phyloP scores from a whole-genome alignment of 2,888 invertebrate genomes.

The Drosophila percnosoma region DNA sequence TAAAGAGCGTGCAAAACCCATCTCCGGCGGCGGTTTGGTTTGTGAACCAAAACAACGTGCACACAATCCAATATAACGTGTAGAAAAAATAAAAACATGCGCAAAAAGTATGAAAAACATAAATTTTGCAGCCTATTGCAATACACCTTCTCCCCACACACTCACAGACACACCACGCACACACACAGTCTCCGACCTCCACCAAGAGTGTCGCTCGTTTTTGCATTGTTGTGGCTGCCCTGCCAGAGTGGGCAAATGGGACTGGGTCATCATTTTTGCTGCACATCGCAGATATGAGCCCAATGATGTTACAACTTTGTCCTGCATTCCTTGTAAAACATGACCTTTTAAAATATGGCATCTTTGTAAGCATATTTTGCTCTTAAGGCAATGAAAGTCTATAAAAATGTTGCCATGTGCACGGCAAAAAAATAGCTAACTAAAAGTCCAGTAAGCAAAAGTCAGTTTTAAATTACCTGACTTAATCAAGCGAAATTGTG shows the following conservation, averaged over 20 bases:
- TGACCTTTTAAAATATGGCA: background rate
- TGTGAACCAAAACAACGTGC: conserved; percentile 33
- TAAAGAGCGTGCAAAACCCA: background rate
- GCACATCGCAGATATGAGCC: conserved; percentile 10
- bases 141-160: background rate
- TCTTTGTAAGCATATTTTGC: conserved; percentile 5
- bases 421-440: background rate
- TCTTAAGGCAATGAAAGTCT: background rate
- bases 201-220: conserved; percentile 41
- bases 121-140: conserved; percentile 40
- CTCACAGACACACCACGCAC: background rate
- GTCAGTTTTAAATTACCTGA: background rate
- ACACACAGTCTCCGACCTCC: conserved; percentile 46
- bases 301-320: conserved; percentile 2
- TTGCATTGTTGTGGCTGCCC: conserved; percentile 43
- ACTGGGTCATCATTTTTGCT: conserved; percentile 13
- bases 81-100: conserved; percentile 23
- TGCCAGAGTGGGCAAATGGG: conserved; percentile 25
- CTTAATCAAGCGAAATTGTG: background rate
- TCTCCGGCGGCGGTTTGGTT: conserved; percentile 27
- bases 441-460: background rate
- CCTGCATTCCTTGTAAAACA: background rate
- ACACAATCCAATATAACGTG: conserved; percentile 4
- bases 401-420: background rate
- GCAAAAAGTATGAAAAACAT: conserved; percentile 64